Base-by-base conservation (phyloP, 2,797 vertebrate species). In the Neostethus bicornis region DNA sequence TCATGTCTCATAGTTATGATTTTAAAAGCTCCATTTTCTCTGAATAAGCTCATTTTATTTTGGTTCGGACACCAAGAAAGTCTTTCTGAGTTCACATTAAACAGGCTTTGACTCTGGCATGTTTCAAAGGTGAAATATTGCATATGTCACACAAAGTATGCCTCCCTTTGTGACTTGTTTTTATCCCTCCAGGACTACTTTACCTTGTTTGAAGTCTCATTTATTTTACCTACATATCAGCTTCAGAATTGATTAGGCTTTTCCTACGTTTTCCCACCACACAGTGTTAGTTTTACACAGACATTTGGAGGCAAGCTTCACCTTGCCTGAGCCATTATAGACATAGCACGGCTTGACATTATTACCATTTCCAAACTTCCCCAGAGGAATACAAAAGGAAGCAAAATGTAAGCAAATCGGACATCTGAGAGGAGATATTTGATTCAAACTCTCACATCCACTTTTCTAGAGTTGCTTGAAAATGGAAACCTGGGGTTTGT, bases 171-270 rank as follows among this genome's bases (percentile, higher is more conserved):
- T 74, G 67, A 73, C 70, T 79, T 71, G 68, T 84, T 86, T 89
- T 73, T 72, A 84, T 87, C 81, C 67, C 73, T 80, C 29, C 58
- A 85, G 85, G 71, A 84, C 84, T 76, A 72, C 80, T 87, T 87
- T 51, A 85, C 78, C 83, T 74, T 85, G 81, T 91, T 89, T 90
- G 86, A 91, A 91, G 87, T 89, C 80, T 86, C 84, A 90, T 91
- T 92, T 90, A 89, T 91, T 91, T 90, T 83, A 85, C 83, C 84
- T 79, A 66, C 64, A 56, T 86, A 89, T 90, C 85, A 81, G 85
- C 83, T 87, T 87, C 87, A 90, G 73, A 91, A 90, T 82, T 87
- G 88, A 92, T 91, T 88, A 85, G 70, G 53, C 64, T 65, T 79
- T 82, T 67, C 59, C 53, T 65, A 32, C 79, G 85, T 87, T 88